Evolutionary conservation across 2,797 vertebrate genomes (phyloP), one percentile per base, ranked within the genome.

Genomic region (Galaxias olidus): DNA sequence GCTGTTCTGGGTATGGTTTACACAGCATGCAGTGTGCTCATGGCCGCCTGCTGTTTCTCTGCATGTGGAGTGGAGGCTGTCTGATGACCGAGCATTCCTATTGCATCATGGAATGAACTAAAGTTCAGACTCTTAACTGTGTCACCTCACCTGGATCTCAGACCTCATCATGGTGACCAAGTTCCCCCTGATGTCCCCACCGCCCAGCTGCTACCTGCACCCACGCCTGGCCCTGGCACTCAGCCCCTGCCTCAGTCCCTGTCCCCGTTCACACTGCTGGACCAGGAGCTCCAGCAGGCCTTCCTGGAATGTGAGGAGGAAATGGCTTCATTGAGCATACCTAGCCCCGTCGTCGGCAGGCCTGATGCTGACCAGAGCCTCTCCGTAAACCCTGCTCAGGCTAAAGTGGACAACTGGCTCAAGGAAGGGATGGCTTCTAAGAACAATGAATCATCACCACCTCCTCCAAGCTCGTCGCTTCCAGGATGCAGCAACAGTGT

Each of bases 251-350:
- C 15, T 11, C 41, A 30, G 19, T 75, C 70, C 63, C 74, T 68
- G 46, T 71, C 83, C 66, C 66, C 76, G 5, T 82, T 78, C 0
- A 43, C 18, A 15, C 76, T 84, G 66, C 51, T 91, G 53, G 91
- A 93, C 67, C 63, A 45, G 72, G 90, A 92, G 78, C 90, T 92
- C 30, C 81, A 84, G 76, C 81, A 90, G 73, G 92, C 90, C 64
- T 90, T 91, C 55, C 81, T 86, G 74, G 89, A 93, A 92, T 92
- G 87, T 69, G 90, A 93, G 62, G 81, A 91, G 51, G 89, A 94
- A 87, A 91, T 92, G 89, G 90, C 77, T 30, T 87, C 86, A 9
- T 78, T 93, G 79, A 84, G 84, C 15, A 61, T 84, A 40, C 59
- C 81, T 18, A 68, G 72, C 47, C 40, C 57, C 40, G 51, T 15